These are phyloP conservation scores for Octopus bimaculoides DNA, from an alignment of 1,140 invertebrate species.

Conservation along the genomic window DNA sequence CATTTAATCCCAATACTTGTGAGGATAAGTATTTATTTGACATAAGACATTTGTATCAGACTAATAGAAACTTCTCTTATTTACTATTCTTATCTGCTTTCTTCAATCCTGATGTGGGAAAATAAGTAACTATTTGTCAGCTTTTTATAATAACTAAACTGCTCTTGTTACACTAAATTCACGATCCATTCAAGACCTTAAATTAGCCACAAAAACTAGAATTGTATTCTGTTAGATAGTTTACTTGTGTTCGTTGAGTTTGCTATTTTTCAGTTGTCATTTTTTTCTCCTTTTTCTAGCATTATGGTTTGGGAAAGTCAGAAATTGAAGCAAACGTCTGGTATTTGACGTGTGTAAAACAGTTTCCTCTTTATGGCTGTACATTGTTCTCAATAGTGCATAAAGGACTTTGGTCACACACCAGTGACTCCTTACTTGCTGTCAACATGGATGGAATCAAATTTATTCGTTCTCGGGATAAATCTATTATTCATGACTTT, in stretches of 20 bases:
- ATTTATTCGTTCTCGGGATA: slow-evolving; percentile 50
- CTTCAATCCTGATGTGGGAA: not conserved
- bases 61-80: no score
- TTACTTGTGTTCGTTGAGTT: no score
- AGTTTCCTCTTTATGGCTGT: slow-evolving; percentile 92
- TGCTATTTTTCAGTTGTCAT: not conserved
- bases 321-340: slow-evolving; percentile 90
- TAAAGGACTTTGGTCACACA: slow-evolving; percentile 88
- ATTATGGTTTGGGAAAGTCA: slow-evolving; percentile 86
- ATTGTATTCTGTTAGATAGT: no score
- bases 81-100: no score
- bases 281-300: slow-evolving; percentile 55
- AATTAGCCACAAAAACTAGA: no score
- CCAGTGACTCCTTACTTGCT: slow-evolving; percentile 71
- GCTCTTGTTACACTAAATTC: no score
- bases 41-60: no score
- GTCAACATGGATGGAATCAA: slow-evolving; percentile 85
- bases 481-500: slow-evolving; percentile 47
- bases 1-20: no score
- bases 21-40: no score
- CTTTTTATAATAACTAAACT: not conserved
- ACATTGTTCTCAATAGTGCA: slow-evolving; percentile 90
- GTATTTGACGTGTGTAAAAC: slow-evolving; percentile 94
- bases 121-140: not conserved
- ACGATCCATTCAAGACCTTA: no score